Conservation (phyloP, 2,888 invertebrate species). For the Pollenia amentaria region DNA sequence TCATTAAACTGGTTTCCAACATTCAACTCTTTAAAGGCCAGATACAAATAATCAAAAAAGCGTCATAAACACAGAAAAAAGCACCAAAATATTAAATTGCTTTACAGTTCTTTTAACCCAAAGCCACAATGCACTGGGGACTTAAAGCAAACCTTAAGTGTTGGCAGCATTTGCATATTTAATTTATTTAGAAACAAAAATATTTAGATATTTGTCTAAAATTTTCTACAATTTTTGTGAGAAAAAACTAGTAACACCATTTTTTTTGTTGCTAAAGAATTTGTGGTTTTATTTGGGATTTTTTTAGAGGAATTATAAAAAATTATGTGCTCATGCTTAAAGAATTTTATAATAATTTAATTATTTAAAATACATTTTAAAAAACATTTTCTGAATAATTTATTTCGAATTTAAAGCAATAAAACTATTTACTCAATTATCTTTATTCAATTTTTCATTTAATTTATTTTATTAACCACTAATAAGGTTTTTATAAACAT, state of each 20-base stretch:
- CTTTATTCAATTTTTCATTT: too few species aligned
- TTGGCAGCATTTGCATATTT: conserved; percentile 69
- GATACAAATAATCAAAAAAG: conserved; percentile 9
- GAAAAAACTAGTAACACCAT: conserved; percentile 57
- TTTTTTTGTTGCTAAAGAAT: conserved; percentile 15
- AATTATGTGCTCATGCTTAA: conserved; percentile 65
- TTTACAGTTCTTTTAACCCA: neutral
- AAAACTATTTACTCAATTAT: neutral
- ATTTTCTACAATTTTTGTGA: conserved; percentile 1
- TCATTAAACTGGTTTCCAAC: conserved; percentile 83
- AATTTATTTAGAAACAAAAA: conserved; percentile 34
- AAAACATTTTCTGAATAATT: conserved; percentile 7
- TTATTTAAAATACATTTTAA: neutral
- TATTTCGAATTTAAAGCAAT: neutral
- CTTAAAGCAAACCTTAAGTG: conserved; percentile 23
- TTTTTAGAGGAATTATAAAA: conserved; percentile 27
- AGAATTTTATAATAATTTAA: conserved; percentile 53
- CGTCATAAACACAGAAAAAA: conserved; percentile 31
- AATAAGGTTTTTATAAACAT: too few species aligned
- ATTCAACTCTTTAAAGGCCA: conserved; percentile 34
- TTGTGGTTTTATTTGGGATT: conserved; percentile 4
- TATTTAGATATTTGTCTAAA: conserved; percentile 29
- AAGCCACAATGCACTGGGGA: too few species aligned
- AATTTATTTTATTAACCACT: too few species aligned
- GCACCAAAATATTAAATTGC: neutral